Percentiles rank a stretch among this genome's conserved stretches.
phyloP scores from a whole-genome alignment of 35 echinoderm and acorn worm genomes.

The Diadema setosum region DNA sequence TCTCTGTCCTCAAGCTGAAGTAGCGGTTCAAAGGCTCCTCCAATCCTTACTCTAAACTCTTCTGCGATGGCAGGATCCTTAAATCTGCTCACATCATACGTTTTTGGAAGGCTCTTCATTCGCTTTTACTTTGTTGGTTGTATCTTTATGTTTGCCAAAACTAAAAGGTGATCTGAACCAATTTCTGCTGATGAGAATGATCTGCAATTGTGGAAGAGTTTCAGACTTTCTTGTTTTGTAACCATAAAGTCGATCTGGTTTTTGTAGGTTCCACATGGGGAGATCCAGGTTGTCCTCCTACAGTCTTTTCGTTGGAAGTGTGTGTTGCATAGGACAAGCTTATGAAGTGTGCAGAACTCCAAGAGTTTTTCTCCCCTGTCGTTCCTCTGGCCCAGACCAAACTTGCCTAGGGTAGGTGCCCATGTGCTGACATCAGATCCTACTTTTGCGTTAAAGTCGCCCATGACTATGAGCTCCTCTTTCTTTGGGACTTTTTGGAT shows the following conservation, averaged over 20 bases:
- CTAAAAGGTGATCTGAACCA: background rate
- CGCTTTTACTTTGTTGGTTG: background rate
- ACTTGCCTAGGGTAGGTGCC: background rate
- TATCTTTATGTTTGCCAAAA: background rate
- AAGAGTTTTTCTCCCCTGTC: background rate
- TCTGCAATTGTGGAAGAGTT: background rate
- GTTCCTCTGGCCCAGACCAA: background rate
- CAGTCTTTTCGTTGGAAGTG: background rate
- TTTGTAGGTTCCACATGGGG: background rate
- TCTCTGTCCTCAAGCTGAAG: background rate
- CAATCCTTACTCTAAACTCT: background rate
- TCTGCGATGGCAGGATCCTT: background rate
- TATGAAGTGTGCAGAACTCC: constrained; percentile 1
- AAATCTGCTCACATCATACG: background rate
- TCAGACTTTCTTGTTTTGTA: background rate
- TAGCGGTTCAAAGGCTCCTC: background rate
- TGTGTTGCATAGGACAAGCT: background rate
- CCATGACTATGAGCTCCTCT: background rate
- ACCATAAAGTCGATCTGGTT: constrained; percentile 2
- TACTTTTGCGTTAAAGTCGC: background rate
- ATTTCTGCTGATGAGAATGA: constrained; percentile 18
- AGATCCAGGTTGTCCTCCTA: background rate
- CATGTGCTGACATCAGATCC: background rate
- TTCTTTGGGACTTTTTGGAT: background rate
- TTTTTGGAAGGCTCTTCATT: background rate